phyloP scores from a whole-genome alignment of 2,113 vertebrate species.

The Sporophila hypoxantha region DNA sequence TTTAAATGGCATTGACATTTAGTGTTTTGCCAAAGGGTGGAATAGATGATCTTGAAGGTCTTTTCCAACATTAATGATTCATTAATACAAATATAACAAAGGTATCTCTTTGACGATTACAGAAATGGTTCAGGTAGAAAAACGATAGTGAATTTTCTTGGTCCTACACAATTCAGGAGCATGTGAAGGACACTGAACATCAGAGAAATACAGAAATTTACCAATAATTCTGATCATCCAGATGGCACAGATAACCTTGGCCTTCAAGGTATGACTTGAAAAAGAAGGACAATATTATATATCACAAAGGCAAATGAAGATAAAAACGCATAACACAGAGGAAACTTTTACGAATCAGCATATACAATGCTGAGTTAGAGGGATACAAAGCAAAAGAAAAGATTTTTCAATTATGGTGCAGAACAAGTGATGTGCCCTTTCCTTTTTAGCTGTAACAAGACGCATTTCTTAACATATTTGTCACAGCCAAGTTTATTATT shows the following conservation, averaged over 20 bases:
- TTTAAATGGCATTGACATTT: neutral
- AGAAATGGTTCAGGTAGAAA: neutral
- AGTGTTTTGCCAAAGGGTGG: neutral
- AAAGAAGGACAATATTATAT: neutral
- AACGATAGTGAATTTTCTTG: neutral
- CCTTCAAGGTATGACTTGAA: neutral
- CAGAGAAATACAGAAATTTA: neutral
- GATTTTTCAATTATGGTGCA: neutral
- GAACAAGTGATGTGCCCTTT: neutral
- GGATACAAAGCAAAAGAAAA: neutral
- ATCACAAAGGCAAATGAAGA: neutral
- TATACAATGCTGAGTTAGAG: neutral
- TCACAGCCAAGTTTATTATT: neutral
- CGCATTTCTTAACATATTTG: neutral
- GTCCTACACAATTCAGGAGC: neutral
- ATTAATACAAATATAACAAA: neutral
- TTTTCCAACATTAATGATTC: neutral
- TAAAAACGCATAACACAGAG: neutral
- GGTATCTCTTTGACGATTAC: neutral
- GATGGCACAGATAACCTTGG: neutral
- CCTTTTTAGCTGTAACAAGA: neutral
- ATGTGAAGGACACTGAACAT: neutral
- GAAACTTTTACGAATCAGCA: neutral
- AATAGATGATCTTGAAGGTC: neutral
- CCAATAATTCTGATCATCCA: neutral